Evolutionary conservation across 2,797 vertebrate genomes (phyloP).

Genomic region (Emydoidea blandingii): DNA sequence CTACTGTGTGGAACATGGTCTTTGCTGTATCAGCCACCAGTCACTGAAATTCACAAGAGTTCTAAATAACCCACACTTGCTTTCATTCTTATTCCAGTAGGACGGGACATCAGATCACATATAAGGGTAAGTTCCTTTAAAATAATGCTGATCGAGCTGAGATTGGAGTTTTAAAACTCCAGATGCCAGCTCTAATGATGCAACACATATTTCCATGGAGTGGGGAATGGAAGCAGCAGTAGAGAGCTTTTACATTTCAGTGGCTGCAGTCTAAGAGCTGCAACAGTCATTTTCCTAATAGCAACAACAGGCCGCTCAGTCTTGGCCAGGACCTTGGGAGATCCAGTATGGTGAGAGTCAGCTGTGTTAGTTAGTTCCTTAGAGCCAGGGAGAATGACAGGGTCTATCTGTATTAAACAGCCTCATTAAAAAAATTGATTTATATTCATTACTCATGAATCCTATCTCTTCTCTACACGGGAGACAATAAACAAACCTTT

Average conservation of each 20-base stretch:
- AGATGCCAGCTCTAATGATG: not conserved
- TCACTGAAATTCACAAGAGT: slow-evolving; percentile 20
- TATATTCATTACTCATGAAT: not conserved
- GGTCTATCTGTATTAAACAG: not conserved
- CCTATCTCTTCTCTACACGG: not conserved
- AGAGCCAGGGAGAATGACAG: not conserved
- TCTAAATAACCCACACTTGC: not conserved
- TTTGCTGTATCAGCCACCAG: not conserved
- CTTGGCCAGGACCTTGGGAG: not conserved
- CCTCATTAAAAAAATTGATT: not conserved
- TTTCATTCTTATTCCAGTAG: slow-evolving; percentile 26
- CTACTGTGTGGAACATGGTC: not conserved
- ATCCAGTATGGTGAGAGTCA: not conserved
- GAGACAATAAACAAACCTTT: not conserved
- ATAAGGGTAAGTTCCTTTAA: slow-evolving; percentile 33
- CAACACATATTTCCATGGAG: slow-evolving; percentile 69
- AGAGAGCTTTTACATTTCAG: slow-evolving; percentile 67
- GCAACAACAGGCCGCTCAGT: not conserved
- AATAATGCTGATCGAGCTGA: slow-evolving; percentile 51
- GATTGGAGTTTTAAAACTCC: not conserved
- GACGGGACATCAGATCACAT: not conserved
- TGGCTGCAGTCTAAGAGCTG: not conserved
- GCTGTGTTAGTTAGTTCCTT: not conserved
- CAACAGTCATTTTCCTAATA: slow-evolving; percentile 68
- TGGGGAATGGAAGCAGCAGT: slow-evolving; percentile 49